Evolutionary conservation across 2,888 invertebrate species (phyloP), one percentile per base, ranked within the genome.

Genomic region (Lutraria lutraria): DNA sequence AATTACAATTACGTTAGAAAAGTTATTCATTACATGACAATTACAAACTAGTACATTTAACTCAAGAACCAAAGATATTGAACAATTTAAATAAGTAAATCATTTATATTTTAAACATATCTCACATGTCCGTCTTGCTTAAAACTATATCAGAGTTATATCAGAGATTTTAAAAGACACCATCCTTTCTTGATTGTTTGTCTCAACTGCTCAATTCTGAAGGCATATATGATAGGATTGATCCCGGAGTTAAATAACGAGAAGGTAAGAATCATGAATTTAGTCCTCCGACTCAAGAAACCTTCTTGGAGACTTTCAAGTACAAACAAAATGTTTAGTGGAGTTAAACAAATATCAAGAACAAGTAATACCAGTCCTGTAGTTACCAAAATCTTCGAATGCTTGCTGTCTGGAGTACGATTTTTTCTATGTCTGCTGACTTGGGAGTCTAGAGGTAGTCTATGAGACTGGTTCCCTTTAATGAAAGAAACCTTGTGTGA

Each of bases 201-300:
- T 29, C 25, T 76, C 16, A 76, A 34, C 34, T 76, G 31, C 76
- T 29, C 13, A 34, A 76, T 76, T 29, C 76, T 29, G 4, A 76
- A 34, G 2, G 76, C 76, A 19, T 76, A 76, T 13, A 76, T 76
- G 34, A 76, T 76, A 12, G 76, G 76, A 76, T 76, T 76, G 29
- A 76, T 76, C 29, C 76, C 76, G 10, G 76, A 76, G 25, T 76
- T 76, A 29, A 76, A 8, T 19, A 76, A 34, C 16, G 31, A 76
- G 31, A 76, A 76, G 4, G 76, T 34, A 3, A 34, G 13, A 21
- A 76, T 19, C 76, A 76, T 3, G 15, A 76, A 76, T 29, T 76
- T 76, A 34, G 29, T 76, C 34, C 29, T 76, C 19, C 76, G 10
- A 76, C 31, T 34, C 15, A 76, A 34, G 6, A 76, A 29, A 16